Evolutionary conservation across 1,140 invertebrate genomes (phyloP).

Genomic region (Eubasilissa regina): DNA sequence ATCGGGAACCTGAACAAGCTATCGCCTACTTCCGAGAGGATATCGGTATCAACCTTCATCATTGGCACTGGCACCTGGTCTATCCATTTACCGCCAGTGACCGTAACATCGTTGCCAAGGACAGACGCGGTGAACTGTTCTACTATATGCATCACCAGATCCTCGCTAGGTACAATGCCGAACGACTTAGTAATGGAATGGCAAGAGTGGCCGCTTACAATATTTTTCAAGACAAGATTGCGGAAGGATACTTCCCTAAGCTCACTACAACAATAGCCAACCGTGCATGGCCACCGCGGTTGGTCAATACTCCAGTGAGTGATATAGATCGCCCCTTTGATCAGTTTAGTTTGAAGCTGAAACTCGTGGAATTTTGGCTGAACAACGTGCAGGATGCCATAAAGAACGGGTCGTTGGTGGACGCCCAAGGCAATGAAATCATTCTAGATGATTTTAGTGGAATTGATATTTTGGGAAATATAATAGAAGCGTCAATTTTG

Average conservation of each 20-base stretch:
- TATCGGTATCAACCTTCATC: slow-evolving; percentile 79
- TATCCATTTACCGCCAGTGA: slow-evolving; percentile 73
- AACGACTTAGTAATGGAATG: slow-evolving; percentile 62
- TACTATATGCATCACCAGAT: slow-evolving; percentile 84
- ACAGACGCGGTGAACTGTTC: slow-evolving; percentile 81
- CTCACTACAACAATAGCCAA: slow-evolving; percentile 61
- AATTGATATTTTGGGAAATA: slow-evolving; percentile 86
- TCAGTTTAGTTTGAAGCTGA: slow-evolving; percentile 57
- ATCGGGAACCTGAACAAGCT: slow-evolving; percentile 77
- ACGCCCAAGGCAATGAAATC: slow-evolving; percentile 63
- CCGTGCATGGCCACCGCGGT: slow-evolving; percentile 59
- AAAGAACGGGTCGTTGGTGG: slow-evolving; percentile 62
- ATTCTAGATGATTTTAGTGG: slow-evolving; percentile 78
- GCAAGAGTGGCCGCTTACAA: slow-evolving; percentile 54
- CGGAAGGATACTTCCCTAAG: slow-evolving; percentile 63
- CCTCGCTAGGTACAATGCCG: slow-evolving; percentile 68
- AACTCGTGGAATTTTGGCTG: slow-evolving; percentile 63
- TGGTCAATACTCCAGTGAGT: slow-evolving; percentile 48
- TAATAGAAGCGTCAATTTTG: slow-evolving; percentile 83
- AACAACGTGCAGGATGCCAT: slow-evolving; percentile 66
- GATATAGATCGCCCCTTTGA: slow-evolving; percentile 58
- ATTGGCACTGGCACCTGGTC: slow-evolving; percentile 84
- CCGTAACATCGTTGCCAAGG: slow-evolving; percentile 72
- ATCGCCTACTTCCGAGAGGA: slow-evolving; percentile 79
- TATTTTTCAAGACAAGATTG: slow-evolving; percentile 60